Evolutionary conservation across 2,797 vertebrate genomes (phyloP).

Genomic region (Poeciliopsis infans): DNA sequence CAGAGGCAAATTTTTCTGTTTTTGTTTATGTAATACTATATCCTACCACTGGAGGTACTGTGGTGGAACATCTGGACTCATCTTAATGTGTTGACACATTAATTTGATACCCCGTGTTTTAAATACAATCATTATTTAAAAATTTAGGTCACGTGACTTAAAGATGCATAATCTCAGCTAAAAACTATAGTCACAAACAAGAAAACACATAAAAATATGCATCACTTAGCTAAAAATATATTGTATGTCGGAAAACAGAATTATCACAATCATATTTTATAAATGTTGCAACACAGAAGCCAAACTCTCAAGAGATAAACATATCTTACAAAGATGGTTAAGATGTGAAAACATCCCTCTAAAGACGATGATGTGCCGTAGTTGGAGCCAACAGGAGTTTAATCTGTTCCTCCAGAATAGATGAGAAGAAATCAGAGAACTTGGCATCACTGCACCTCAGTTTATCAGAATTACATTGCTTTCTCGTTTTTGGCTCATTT

Average conservation of each 20-base stretch:
- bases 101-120: neutral
- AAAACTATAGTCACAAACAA: neutral
- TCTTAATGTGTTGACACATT: neutral
- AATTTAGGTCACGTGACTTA: neutral
- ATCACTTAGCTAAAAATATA: neutral
- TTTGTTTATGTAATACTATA: neutral
- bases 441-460: neutral
- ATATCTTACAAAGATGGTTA: neutral
- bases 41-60: neutral
- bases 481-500: slow-evolving; percentile 41
- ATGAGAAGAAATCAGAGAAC: neutral
- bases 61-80: neutral
- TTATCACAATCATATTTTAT: neutral
- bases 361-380: neutral
- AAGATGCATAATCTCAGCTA: neutral
- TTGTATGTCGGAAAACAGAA: neutral
- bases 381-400: neutral
- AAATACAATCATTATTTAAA: neutral
- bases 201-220: neutral
- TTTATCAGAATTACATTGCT: slow-evolving; percentile 54
- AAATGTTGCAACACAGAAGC: neutral
- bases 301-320: neutral
- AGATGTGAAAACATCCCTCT: neutral
- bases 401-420: neutral
- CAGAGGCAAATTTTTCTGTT: neutral